A percentile compares a stretch with the other conserved stretches of the same genome.
These are phyloP conservation scores for Lasiurus cinereus DNA, from an alignment of 2,113 vertebrate genomes.

Conservation along the genomic window DNA sequence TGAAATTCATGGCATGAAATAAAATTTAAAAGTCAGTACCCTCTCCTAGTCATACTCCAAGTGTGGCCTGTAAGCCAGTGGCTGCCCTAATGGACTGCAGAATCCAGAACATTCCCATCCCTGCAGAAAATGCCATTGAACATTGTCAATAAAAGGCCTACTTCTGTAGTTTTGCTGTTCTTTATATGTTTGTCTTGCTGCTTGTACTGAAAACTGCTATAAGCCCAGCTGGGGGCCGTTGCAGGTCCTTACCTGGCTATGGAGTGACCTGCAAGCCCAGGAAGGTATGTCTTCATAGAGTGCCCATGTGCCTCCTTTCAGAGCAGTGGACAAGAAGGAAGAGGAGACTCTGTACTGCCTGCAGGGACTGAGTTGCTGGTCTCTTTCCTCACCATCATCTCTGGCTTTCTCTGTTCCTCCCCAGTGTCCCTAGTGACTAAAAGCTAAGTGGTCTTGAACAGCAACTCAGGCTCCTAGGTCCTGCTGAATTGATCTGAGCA, in stretches of 20 bases:
- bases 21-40: neutral
- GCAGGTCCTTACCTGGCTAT: neutral
- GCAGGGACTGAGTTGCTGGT: neutral
- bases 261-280: accelerated
- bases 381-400: neutral
- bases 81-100: neutral
- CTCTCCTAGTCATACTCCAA: neutral
- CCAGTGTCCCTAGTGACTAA: neutral
- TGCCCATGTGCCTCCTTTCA: accelerated
- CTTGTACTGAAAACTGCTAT: neutral
- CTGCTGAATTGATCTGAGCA: neutral
- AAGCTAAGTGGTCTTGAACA: constrained; percentile 5
- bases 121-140: neutral
- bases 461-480: neutral
- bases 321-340: neutral
- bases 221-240: neutral
- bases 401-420: neutral
- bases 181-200: neutral
- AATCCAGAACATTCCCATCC: neutral
- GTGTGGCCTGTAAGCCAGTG: neutral
- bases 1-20: neutral
- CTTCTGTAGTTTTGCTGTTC: neutral
- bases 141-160: neutral
- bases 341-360: neutral
- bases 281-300: too few relatives aligned